Evolutionary conservation across 1,140 invertebrate species (phyloP).

Genomic region (Ooceraea biroi): DNA sequence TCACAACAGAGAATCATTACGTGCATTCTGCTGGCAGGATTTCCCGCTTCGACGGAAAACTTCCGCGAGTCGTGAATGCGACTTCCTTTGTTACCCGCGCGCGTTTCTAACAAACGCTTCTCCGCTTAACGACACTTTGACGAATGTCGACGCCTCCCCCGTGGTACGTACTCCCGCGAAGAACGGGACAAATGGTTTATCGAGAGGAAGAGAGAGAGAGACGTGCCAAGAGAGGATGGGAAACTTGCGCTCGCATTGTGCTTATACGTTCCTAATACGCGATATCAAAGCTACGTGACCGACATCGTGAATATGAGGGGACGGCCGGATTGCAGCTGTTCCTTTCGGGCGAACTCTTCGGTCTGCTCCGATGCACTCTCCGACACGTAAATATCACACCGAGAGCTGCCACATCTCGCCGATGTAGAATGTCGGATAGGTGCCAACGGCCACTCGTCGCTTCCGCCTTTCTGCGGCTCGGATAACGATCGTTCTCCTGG

Average conservation of each 20-base stretch:
- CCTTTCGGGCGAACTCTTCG: slow-evolving; percentile 34
- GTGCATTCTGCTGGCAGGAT: background rate
- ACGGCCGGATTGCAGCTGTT: slow-evolving; percentile 50
- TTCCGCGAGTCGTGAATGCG: slow-evolving; percentile 23
- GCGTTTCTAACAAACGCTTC: slow-evolving; percentile 28
- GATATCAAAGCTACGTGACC: slow-evolving; percentile 56
- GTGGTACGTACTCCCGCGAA: slow-evolving; percentile 32
- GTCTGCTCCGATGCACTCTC: slow-evolving; percentile 17
- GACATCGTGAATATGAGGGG: slow-evolving; percentile 16
- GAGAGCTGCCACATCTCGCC: slow-evolving; percentile 16
- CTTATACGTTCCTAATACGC: slow-evolving; percentile 60
- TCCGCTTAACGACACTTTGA: slow-evolving; percentile 67
- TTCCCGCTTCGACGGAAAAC: background rate
- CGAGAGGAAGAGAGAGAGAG: background rate
- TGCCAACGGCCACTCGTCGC: background rate
- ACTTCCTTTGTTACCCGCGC: slow-evolving; percentile 26
- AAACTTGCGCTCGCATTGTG: slow-evolving; percentile 52
- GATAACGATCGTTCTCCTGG: background rate
- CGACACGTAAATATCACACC: slow-evolving; percentile 23
- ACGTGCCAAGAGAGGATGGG: background rate
- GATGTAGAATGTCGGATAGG: background rate
- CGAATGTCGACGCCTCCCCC: slow-evolving; percentile 52
- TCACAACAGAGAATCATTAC: slow-evolving; percentile 24
- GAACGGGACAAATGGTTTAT: slow-evolving; percentile 57
- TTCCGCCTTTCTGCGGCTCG: background rate